phyloP scores from a whole-genome alignment of 2,113 vertebrate species.

The Tonatia bakeri region DNA sequence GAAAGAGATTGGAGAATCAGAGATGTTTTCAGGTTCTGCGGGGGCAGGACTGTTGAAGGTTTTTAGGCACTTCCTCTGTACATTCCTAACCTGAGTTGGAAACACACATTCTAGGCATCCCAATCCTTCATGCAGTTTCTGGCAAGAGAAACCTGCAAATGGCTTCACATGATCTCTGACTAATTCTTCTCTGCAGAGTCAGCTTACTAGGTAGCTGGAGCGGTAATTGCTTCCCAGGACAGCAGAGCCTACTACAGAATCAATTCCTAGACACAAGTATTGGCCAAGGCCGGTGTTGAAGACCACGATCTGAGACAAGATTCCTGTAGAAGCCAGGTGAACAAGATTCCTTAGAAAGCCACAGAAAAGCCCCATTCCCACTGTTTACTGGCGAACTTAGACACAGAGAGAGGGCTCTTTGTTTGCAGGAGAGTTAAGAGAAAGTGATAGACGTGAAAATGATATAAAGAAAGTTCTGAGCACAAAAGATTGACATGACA shows the following conservation, averaged over 20 bases:
- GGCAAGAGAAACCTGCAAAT: background rate
- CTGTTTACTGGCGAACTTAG: background rate
- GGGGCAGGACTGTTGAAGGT: background rate
- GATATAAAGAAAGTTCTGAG: background rate
- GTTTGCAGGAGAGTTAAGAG: background rate
- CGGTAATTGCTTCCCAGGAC: background rate
- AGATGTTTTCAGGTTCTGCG: background rate
- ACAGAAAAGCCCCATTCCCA: background rate
- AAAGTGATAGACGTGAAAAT: background rate
- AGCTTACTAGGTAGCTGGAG: background rate
- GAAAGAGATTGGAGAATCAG: background rate
- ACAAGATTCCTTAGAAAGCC: background rate
- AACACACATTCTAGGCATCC: background rate
- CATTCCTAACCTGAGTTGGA: background rate
- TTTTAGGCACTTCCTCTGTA: background rate
- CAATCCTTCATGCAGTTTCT: background rate
- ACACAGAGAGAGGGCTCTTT: background rate
- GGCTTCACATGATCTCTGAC: background rate
- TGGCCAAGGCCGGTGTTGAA: background rate
- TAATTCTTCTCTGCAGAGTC: background rate
- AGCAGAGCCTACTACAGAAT: background rate
- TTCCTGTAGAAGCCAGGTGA: background rate
- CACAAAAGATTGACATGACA: background rate
- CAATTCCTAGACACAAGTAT: background rate
- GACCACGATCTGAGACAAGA: background rate